phyloP scores from a whole-genome alignment of 2,113 vertebrate genomes.

The Menidia beryllina region DNA sequence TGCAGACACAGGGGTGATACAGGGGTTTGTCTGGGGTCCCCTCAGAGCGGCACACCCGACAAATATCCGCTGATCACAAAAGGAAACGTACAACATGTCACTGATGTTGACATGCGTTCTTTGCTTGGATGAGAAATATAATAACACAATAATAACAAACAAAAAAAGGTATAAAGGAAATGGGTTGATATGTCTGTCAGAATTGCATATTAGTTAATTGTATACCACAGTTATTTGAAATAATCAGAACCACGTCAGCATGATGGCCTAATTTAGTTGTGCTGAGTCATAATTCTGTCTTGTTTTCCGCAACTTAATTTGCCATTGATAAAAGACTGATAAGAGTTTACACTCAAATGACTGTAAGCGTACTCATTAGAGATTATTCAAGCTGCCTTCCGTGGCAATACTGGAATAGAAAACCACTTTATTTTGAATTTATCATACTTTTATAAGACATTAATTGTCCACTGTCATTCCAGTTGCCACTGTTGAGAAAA shows the following conservation, averaged over 20 bases:
- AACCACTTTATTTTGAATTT: too few species aligned
- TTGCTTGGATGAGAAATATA: background rate
- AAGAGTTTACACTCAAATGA: background rate
- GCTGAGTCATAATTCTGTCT: background rate
- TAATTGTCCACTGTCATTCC: background rate
- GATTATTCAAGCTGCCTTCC: too few species aligned
- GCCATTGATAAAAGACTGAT: background rate
- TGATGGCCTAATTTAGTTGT: background rate
- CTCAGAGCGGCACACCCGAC: slow-evolving; percentile 97
- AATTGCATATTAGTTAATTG: too few species aligned
- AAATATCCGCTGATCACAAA: slow-evolving; percentile 88
- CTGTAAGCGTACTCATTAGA: too few species aligned
- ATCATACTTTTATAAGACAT: too few species aligned
- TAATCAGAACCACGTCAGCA: too few species aligned
- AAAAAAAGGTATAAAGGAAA: too few species aligned
- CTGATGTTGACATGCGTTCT: slow-evolving; percentile 2
- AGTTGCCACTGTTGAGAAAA: too few species aligned
- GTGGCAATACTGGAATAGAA: too few species aligned
- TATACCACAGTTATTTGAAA: too few species aligned
- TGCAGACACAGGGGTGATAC: slow-evolving; percentile 98
- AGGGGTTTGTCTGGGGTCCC: slow-evolving; percentile 97
- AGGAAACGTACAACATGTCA: background rate
- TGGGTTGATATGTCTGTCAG: too few species aligned
- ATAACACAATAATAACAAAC: too few species aligned
- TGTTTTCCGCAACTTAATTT: background rate